Evolutionary conservation across 1,140 invertebrate species (phyloP).

Genomic region (Bemisia tabaci): DNA sequence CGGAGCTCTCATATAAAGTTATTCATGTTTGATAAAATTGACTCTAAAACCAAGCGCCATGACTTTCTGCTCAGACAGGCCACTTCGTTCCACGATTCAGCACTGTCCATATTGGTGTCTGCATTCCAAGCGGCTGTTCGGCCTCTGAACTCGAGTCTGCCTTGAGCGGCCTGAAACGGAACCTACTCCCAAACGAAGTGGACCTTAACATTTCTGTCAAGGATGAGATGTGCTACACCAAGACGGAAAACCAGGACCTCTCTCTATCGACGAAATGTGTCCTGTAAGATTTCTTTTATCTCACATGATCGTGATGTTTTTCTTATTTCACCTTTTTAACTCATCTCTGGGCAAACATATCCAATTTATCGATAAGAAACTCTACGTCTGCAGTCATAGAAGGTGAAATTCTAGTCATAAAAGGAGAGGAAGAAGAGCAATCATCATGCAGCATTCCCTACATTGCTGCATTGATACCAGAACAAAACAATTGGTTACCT

Average conservation of each 20-base stretch:
- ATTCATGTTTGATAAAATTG: no score
- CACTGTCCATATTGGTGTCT: constrained; percentile 50
- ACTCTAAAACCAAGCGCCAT: no score
- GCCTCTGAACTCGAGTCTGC: constrained; percentile 40
- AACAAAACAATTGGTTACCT: no score
- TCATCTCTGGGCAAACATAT: no score
- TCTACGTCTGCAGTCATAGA: no score
- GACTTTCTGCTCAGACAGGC: constrained; percentile 42
- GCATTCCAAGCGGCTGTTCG: constrained; percentile 45
- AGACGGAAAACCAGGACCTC: constrained; percentile 6
- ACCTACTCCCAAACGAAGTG: constrained; percentile 39
- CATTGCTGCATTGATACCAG: no score
- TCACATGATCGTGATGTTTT: background rate
- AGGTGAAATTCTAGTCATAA: no score
- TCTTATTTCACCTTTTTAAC: background rate
- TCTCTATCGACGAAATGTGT: background rate
- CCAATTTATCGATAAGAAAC: no score
- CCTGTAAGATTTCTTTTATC: constrained; percentile 6
- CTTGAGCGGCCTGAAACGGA: constrained; percentile 36
- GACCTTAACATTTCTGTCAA: constrained; percentile 26
- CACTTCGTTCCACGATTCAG: constrained; percentile 53
- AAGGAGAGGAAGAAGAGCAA: no score
- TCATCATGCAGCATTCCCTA: no score
- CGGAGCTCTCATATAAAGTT: no score
- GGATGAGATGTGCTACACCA: constrained; percentile 39